phyloP scores from a whole-genome alignment of 23 tunicate species.

The Aplidium turbinatum region DNA sequence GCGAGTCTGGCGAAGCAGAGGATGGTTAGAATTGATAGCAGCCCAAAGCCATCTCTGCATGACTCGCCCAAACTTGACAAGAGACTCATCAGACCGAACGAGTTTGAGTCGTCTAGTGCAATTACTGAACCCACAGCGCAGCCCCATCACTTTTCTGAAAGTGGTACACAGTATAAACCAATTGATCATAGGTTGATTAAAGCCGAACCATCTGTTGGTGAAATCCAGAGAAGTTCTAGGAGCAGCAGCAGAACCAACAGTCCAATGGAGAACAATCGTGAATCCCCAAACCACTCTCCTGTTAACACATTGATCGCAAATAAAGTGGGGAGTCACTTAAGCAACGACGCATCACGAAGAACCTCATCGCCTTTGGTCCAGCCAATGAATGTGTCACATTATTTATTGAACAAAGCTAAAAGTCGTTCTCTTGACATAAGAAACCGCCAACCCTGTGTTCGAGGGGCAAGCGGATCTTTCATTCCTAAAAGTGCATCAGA shows the following conservation, averaged over 20 bases:
- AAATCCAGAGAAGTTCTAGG: constrained; percentile 38
- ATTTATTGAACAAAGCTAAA: constrained; percentile 49
- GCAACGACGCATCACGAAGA: constrained; percentile 15
- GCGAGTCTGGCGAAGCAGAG: constrained; percentile 57
- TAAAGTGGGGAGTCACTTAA: constrained; percentile 9
- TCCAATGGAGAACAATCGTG: constrained; percentile 66
- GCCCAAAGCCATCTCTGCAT: constrained; percentile 48
- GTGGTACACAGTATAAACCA: constrained; percentile 23
- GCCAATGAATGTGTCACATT: constrained; percentile 40
- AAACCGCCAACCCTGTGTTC: constrained; percentile 1
- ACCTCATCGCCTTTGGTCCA: constrained; percentile 53
- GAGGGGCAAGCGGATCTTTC: background rate
- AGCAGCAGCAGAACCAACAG: constrained; percentile 62
- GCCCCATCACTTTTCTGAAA: constrained; percentile 21
- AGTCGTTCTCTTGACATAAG: constrained; percentile 76
- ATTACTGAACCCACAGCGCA: constrained; percentile 40
- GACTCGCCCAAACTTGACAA: constrained; percentile 62
- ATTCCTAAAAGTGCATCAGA: constrained; percentile 82
- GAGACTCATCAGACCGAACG: constrained; percentile 63
- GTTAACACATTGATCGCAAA: constrained; percentile 16
- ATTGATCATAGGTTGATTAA: constrained; percentile 79
- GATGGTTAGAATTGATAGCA: constrained; percentile 41
- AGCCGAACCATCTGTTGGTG: constrained; percentile 81
- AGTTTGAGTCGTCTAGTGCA: background rate
- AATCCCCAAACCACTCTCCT: constrained; percentile 59